These are phyloP conservation scores for Megaceryle alcyon DNA, from an alignment of 2,797 vertebrate genomes.

Conservation along the genomic window DNA sequence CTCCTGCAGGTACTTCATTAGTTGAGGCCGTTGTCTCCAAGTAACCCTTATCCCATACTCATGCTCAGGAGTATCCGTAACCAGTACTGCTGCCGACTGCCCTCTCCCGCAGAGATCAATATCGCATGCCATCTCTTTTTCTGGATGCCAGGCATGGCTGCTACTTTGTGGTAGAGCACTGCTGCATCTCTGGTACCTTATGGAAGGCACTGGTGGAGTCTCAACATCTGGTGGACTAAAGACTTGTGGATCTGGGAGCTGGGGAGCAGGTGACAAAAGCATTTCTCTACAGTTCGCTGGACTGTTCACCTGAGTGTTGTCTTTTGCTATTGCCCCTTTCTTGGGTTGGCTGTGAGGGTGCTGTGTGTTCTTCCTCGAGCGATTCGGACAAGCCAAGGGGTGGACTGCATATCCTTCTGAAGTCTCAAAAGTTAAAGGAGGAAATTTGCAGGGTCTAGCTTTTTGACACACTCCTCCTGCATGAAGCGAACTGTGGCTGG, in stretches of 20 bases:
- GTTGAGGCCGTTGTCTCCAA: conserved; percentile 83
- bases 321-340: background rate
- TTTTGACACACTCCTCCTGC: conserved; percentile 60
- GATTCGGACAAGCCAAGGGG: accelerated
- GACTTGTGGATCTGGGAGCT: background rate
- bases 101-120: background rate
- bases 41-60: conserved; percentile 90
- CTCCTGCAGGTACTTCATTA: conserved; percentile 81
- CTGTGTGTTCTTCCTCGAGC: background rate
- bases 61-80: conserved; percentile 87
- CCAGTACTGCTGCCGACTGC: conserved; percentile 70
- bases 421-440: conserved; percentile 80
- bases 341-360: background rate
- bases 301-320: background rate
- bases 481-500: conserved; percentile 19
- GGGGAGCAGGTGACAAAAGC: background rate
- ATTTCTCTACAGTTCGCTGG: background rate
- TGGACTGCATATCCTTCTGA: background rate
- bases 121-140: accelerated
- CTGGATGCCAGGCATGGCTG: background rate
- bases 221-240: conserved; percentile 66
- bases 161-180: background rate
- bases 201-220: conserved; percentile 60
- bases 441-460: conserved; percentile 77
- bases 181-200: background rate